Conservation (phyloP, 1,140 invertebrate genomes). For the Caenorhabditis remanei region DNA sequence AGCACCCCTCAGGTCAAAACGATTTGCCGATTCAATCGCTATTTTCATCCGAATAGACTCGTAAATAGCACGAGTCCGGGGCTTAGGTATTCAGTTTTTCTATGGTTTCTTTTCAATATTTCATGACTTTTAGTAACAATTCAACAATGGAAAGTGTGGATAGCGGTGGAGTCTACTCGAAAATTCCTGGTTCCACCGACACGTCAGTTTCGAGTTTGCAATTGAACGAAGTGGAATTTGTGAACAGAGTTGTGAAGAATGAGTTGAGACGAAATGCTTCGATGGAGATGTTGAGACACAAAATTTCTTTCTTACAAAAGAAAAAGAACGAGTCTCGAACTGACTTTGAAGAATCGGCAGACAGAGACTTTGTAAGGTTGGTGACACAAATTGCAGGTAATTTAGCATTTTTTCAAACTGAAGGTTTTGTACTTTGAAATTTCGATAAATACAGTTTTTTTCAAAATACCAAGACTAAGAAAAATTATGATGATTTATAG, state of each 20-base stretch:
- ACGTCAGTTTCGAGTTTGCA: conserved; percentile 41
- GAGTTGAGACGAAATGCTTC: conserved; percentile 35
- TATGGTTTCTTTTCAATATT: not conserved
- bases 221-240: not conserved
- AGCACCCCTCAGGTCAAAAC: conserved; percentile 49
- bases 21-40: conserved; percentile 44
- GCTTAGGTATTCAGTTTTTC: conserved; percentile 40
- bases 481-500: not conserved
- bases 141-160: conserved; percentile 59
- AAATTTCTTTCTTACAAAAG: conserved; percentile 34
- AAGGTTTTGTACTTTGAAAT: too few species aligned
- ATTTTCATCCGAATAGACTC: conserved; percentile 31
- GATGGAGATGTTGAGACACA: conserved; percentile 31
- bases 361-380: conserved; percentile 57
- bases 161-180: conserved; percentile 26
- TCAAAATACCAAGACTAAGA: too few species aligned
- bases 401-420: not conserved
- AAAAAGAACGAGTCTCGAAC: conserved; percentile 53
- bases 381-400: not conserved
- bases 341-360: conserved; percentile 41
- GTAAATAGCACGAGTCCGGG: conserved; percentile 23
- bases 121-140: conserved; percentile 49
- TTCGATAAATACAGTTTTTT: too few species aligned
- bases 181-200: conserved; percentile 14
- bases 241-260: conserved; percentile 50